Evolutionary conservation across 2,888 invertebrate genomes (phyloP), one percentile per base, ranked within the genome.

Genomic region (Metopia argyrocephala): DNA sequence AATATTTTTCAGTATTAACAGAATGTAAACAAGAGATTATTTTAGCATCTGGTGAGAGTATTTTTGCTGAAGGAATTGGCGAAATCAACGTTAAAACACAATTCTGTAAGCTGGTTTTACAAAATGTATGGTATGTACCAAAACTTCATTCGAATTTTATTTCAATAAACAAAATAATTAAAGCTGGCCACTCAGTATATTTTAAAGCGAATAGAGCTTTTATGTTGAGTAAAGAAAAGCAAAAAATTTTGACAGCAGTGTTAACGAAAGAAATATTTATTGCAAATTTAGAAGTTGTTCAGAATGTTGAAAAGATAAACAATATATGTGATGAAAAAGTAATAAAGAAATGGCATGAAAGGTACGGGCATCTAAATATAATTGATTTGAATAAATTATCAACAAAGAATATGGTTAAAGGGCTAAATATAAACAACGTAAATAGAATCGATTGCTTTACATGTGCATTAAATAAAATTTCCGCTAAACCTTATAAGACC

Each of bases 71-170:
- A 46, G 70, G 76, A 3, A 21, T 61, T 18, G 78, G 64, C 12
- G 54, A 62, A 20, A 18, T 76, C 4, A 65, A 54, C 23, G 12
- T 75, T 9, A 70, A 69, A 70, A 66, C 75, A 46, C 25, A 70
- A 2, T 57, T 27, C 18, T 57, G 65, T 15, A 75, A 25, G 4
- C 20, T 79, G 2, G 65, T 12, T 28, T 23, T 79, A 38, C 4
- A 25, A 38, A 64, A 80, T 57, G 76, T 75, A 9, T 62, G 31
- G 71, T 80, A 62, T 52, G 80, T 80, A 9, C 73, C 76, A 9
- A 23, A 64, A 15, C 20, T 80, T 6, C 76, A 73, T 27, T 80
- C 71, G 18, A 80, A 80, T 52, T 80, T 80, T 68, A 27, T 76
- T 2, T 76, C 76, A 1, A 54, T 80, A 1, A 70, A 27, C 5